phyloP scores from a whole-genome alignment of 2,113 vertebrate species.

The Forbesichthys papilliferus region DNA sequence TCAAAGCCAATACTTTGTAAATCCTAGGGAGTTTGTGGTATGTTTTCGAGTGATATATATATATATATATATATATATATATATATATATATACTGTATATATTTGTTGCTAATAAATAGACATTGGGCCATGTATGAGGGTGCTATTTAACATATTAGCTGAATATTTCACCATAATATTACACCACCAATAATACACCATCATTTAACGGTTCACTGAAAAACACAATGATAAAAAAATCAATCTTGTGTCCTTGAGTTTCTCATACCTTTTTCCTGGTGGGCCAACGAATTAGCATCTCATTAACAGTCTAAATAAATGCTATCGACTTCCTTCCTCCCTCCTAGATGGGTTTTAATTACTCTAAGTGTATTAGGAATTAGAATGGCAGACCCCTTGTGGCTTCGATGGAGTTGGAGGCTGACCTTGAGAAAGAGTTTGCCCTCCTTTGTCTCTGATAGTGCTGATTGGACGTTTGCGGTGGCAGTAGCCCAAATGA shows the following conservation, averaged over 20 bases:
- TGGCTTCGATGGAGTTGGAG: conserved; percentile 39
- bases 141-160: conserved; percentile 15
- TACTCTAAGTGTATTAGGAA: conserved; percentile 70
- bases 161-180: neutral
- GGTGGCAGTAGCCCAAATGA: conserved; percentile 61
- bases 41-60: conserved; percentile 36
- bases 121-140: conserved; percentile 14
- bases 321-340: conserved; percentile 47
- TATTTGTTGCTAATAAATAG: conserved; percentile 44
- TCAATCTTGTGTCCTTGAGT: conserved; percentile 62
- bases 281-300: conserved; percentile 68
- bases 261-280: conserved; percentile 55
- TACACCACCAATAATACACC: neutral
- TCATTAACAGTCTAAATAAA: conserved; percentile 65
- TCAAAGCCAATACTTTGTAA: conserved; percentile 43
- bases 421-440: conserved; percentile 61
- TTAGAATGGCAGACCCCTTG: conserved; percentile 49
- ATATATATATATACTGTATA: conserved; percentile 36
- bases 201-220: conserved; percentile 27
- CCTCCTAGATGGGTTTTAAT: conserved; percentile 65
- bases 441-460: conserved; percentile 59
- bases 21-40: conserved; percentile 18
- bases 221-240: conserved; percentile 34
- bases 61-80: conserved; percentile 47
- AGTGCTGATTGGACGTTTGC: conserved; percentile 68